Percentiles rank a stretch among this genome's conserved stretches.
These are phyloP conservation scores for Riparia riparia DNA, from an alignment of 2,113 vertebrate species.

Conservation along the genomic window DNA sequence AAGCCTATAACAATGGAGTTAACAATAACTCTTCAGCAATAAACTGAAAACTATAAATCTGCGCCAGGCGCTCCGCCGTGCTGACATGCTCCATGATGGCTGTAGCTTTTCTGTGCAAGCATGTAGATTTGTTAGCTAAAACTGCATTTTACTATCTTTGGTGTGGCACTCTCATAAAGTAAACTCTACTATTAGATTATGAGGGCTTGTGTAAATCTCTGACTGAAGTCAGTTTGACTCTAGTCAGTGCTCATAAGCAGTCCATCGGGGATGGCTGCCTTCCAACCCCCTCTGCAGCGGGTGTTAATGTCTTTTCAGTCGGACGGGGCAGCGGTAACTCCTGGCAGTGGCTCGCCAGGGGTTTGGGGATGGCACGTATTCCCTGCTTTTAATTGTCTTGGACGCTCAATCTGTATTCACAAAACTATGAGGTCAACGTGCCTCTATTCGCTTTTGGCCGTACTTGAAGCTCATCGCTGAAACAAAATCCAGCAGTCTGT, in stretches of 20 bases:
- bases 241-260: conserved; percentile 34
- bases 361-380: conserved; percentile 5
- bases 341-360: neutral
- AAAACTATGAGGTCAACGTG: conserved; percentile 58
- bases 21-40: conserved; percentile 48
- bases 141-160: conserved; percentile 69
- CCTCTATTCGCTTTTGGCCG: conserved; percentile 42
- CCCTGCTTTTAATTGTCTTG: conserved; percentile 63
- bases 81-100: conserved; percentile 7
- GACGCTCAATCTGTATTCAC: neutral
- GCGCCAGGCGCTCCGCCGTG: neutral
- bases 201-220: conserved; percentile 62
- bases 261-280: conserved; percentile 30
- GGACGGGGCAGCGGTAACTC: neutral
- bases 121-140: conserved; percentile 45
- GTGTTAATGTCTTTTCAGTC: neutral
- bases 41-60: conserved; percentile 32
- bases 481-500: conserved; percentile 8
- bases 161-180: conserved; percentile 60
- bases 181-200: conserved; percentile 59
- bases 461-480: conserved; percentile 53
- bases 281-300: neutral
- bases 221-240: conserved; percentile 47
- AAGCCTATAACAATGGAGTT: conserved; percentile 44
- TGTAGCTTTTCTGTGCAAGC: conserved; percentile 30